phyloP scores from a whole-genome alignment of 2,888 invertebrate genomes.

The Eupithecia inturbata region DNA sequence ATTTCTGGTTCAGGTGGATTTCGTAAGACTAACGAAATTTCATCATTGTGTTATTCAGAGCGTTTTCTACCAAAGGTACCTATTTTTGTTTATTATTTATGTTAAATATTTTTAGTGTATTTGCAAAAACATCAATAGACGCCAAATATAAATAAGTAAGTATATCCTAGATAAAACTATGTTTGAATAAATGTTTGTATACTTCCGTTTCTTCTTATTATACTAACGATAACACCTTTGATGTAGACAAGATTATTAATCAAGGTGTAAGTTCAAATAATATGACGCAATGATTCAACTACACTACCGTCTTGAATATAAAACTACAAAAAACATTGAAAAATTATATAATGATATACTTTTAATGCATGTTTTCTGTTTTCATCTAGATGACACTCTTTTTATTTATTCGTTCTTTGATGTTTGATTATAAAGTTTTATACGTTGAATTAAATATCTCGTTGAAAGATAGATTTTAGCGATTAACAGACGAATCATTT shows the following conservation, averaged over 20 bases:
- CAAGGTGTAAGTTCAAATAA: conserved; percentile 18
- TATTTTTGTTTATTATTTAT: not conserved
- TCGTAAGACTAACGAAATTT: not conserved
- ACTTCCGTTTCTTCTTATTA: not conserved
- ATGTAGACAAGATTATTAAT: conserved; percentile 25
- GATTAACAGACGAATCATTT: conserved; percentile 34
- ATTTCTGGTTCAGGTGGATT: conserved; percentile 1
- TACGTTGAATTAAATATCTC: conserved; percentile 60
- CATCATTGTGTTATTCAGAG: not conserved
- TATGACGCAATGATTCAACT: not conserved
- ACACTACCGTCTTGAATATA: conserved; percentile 9
- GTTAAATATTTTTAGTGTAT: not conserved
- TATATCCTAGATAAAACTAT: not conserved
- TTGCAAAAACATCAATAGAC: not conserved
- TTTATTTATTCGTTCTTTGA: conserved; percentile 65
- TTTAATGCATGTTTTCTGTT: conserved; percentile 77
- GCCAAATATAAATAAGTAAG: not conserved
- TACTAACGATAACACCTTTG: conserved; percentile 20
- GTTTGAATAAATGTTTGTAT: not conserved
- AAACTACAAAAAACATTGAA: conserved; percentile 42
- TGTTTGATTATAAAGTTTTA: conserved; percentile 61
- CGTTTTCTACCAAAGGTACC: not conserved
- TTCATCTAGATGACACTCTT: conserved; percentile 79
- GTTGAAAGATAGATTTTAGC: conserved; percentile 43
- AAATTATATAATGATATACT: conserved; percentile 69